These are phyloP conservation scores for Micoletzkya japonica DNA, from an alignment of 2,888 invertebrate species.

Conservation along the genomic window DNA sequence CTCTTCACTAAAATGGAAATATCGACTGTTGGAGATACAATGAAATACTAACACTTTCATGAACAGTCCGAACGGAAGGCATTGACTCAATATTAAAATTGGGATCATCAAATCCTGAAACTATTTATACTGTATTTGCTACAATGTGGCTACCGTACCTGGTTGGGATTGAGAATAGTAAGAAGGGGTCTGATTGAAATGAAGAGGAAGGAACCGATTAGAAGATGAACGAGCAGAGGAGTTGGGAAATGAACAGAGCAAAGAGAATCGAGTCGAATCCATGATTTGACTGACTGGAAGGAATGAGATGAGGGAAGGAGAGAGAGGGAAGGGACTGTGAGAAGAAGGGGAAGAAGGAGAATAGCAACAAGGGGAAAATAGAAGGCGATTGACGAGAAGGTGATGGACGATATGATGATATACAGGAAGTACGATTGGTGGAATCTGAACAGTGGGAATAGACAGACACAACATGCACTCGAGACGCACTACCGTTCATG, in stretches of 20 bases:
- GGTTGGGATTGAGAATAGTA: not conserved
- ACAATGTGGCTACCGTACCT: not conserved
- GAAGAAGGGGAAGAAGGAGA: conserved; percentile 44
- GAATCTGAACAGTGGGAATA: conserved; percentile 9
- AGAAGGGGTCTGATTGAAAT: not conserved
- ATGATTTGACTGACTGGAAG: not conserved
- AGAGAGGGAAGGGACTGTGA: conserved; percentile 41
- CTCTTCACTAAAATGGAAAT: not conserved
- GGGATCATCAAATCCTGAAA: conserved; percentile 7
- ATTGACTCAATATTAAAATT: not conserved
- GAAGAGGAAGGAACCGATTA: not conserved
- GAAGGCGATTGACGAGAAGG: conserved; percentile 57
- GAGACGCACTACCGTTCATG: conserved; percentile 24
- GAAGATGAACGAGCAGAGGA: not conserved
- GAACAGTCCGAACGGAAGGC: conserved; percentile 13
- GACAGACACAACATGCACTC: too few species aligned
- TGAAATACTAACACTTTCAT: not conserved
- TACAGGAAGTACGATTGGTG: conserved; percentile 75
- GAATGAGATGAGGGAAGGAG: not conserved
- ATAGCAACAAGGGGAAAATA: conserved; percentile 52
- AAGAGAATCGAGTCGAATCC: not conserved
- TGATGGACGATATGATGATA: conserved; percentile 66
- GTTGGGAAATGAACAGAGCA: not conserved
- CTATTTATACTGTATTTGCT: not conserved
- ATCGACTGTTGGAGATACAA: not conserved